Evolutionary conservation across 2,888 invertebrate species (phyloP).

Genomic region (Parnassius apollo): DNA sequence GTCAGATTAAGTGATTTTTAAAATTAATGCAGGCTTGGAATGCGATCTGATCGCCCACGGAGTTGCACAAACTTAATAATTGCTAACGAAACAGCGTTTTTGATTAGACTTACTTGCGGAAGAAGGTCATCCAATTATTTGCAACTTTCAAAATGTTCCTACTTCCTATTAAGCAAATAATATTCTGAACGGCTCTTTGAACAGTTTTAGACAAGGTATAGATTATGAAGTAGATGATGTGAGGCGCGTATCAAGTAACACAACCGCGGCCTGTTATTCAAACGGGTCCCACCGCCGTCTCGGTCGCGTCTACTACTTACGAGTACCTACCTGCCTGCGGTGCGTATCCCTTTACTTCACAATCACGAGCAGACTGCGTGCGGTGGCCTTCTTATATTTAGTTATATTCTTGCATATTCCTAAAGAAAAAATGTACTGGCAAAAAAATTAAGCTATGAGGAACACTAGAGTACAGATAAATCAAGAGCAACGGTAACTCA

Average conservation of each 20-base stretch:
- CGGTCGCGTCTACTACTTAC: conserved; percentile 51
- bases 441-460: no score
- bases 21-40: conserved; percentile 74
- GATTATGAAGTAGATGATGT: conserved; percentile 6
- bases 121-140: conserved; percentile 1
- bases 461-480: no score
- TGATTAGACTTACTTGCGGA: conserved; percentile 8
- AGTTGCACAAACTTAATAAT: conserved; percentile 68
- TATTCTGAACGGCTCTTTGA: conserved; percentile 1
- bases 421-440: no score
- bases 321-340: conserved; percentile 35
- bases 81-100: conserved; percentile 30
- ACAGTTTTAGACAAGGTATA: conserved; percentile 12
- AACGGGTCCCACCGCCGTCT: conserved; percentile 50
- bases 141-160: not conserved
- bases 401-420: no score
- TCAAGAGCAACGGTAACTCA: no score
- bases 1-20: conserved; percentile 78
- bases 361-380: conserved; percentile 36
- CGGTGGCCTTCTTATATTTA: conserved; percentile 44
- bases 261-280: conserved; percentile 48
- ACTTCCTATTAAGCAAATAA: conserved; percentile 2
- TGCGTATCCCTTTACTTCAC: conserved; percentile 40
- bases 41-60: conserved; percentile 55
- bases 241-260: conserved; percentile 43